phyloP scores from a whole-genome alignment of 2,888 invertebrate species.

The Drosophila niveifrons region DNA sequence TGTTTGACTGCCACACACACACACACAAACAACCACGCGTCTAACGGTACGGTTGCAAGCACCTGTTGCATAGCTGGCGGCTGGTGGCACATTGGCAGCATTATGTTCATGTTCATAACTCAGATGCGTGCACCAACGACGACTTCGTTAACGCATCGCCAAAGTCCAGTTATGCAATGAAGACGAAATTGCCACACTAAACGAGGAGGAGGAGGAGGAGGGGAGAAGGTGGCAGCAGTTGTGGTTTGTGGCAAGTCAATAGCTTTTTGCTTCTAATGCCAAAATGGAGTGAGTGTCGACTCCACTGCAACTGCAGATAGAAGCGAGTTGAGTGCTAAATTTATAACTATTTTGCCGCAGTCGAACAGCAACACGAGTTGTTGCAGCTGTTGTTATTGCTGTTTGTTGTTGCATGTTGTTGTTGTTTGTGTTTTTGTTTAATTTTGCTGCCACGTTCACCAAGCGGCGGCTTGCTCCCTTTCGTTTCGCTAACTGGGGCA shows the following conservation, averaged over 20 bases:
- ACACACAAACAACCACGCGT: not conserved
- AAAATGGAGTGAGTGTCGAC: conserved; percentile 59
- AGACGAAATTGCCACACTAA: conserved; percentile 48
- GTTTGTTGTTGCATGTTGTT: conserved; percentile 23
- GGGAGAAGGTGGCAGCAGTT: not conserved
- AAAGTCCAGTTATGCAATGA: conserved; percentile 80
- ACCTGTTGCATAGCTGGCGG: conserved; percentile 70
- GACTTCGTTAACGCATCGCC: conserved; percentile 79
- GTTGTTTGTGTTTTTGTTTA: conserved; percentile 30
- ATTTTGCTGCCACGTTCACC: conserved; percentile 65
- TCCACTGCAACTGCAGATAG: not conserved
- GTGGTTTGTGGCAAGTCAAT: conserved; percentile 49
- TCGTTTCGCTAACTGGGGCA: conserved; percentile 79
- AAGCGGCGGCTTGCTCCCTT: conserved; percentile 61
- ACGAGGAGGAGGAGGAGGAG: too few relatives aligned
- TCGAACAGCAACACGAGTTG: conserved; percentile 39
- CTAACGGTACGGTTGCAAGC: conserved; percentile 66
- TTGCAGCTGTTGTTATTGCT: conserved; percentile 42
- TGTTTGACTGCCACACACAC: conserved; percentile 44
- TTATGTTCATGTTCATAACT: conserved; percentile 80
- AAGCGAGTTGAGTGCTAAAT: conserved; percentile 69
- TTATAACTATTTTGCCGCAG: conserved; percentile 66
- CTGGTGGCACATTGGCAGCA: conserved; percentile 68
- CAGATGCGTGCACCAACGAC: conserved; percentile 65
- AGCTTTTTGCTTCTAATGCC: conserved; percentile 69